Base-by-base conservation (phyloP, 2,113 vertebrate genomes). In the Sinocyclocheilus maitianheensis region DNA sequence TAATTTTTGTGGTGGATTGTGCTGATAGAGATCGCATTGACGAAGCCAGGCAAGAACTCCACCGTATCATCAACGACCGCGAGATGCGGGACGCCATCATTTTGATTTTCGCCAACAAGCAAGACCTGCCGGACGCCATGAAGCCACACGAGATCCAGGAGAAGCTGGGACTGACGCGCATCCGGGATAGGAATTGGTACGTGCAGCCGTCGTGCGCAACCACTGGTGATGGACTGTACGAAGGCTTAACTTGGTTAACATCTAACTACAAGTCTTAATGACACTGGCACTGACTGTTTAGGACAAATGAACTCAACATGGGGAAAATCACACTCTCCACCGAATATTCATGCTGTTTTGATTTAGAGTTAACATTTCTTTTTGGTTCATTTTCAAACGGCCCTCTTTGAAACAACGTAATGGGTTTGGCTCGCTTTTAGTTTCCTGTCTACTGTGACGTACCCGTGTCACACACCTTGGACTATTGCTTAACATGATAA, bases 201-300 rank as follows among this genome's bases (percentile, higher is more conserved):
- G 98, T 99, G 95, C 98, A 99, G 96, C 98, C 98, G 89, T 99
- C 98, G 87, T 99, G 98, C 94, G 98, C 98, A 53, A 99, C 97
- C 89, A 96, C 97, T 48, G 98, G 98, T 89, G 98, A 99, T 62
- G 98, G 98, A 96, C 97, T 99, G 88, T 99, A 99, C 87, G 98
- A 99, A 93, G 98, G 98, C 93, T 96, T 99, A 94, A 99, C 98
- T 89, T 99, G 98, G 98, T 96, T 99, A 93, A 99, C 98, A 78
- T 99, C 98, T 94, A 99, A 99, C 95, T 99, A 99, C 96, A 99
- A 99, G 95, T 99, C 98, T 95, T 99, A 99, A 99, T 97, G 97
- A 96, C 80, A 67, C 74, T 92, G 91, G 74, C 77, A 92, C 93
- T 87, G 92, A 95, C 93, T 91, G 92, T 92, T 95, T 94, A 95